phyloP scores from a whole-genome alignment of 2,113 vertebrate species.

The Lepidothrix coronata region DNA sequence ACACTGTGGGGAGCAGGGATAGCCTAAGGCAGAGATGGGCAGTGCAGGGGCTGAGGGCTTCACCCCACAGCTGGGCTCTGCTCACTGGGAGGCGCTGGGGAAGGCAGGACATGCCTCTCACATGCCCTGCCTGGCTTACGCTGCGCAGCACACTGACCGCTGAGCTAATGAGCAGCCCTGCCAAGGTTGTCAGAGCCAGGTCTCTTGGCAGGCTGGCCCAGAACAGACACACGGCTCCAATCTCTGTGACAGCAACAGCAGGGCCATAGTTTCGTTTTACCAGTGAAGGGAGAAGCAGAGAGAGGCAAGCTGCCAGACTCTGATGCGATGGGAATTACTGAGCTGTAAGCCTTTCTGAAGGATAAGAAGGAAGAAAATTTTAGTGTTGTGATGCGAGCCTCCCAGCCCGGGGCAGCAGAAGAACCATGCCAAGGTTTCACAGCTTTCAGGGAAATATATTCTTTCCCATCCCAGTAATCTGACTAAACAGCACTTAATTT shows the following conservation, averaged over 20 bases:
- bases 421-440: not conserved
- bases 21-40: not conserved
- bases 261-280: not conserved
- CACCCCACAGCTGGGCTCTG: not conserved
- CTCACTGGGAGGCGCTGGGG: fast-evolving
- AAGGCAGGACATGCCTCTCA: not conserved
- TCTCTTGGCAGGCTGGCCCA: not conserved
- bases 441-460: not conserved
- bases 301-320: not conserved
- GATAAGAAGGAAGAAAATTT: not conserved
- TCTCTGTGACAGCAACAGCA: not conserved
- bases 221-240: fast-evolving
- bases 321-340: not conserved
- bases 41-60: not conserved
- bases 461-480: not conserved
- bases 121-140: fast-evolving
- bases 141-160: not conserved
- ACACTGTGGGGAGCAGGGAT: fast-evolving
- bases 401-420: not conserved
- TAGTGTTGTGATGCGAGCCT: not conserved
- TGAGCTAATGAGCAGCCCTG: not conserved
- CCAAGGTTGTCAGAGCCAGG: not conserved
- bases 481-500: conserved; percentile 19
- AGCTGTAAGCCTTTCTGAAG: not conserved
- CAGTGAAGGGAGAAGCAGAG: not conserved